Evolutionary conservation across 2,113 vertebrate species (phyloP).

Genomic region (Tamias sibiricus): DNA sequence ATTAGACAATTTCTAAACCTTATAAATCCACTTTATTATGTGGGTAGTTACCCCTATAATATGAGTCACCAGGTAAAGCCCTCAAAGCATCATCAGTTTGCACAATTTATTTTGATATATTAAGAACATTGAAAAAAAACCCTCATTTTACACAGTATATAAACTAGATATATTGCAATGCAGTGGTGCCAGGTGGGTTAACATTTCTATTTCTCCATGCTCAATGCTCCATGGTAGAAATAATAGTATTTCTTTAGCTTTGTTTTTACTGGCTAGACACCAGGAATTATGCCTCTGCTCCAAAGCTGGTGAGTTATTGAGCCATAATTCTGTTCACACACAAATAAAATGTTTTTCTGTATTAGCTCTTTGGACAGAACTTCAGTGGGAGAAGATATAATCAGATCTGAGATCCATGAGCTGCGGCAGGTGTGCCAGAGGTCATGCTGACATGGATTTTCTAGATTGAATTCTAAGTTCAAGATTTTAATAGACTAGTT

Average conservation of each 20-base stretch:
- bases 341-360: slow-evolving; percentile 41
- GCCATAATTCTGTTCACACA: slow-evolving; percentile 54
- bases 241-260: slow-evolving; percentile 53
- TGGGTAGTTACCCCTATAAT: not conserved
- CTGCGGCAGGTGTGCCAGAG: not conserved
- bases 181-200: not conserved
- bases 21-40: slow-evolving; percentile 9
- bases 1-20: not conserved
- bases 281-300: slow-evolving; percentile 50
- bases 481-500: slow-evolving; percentile 2
- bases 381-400: not conserved
- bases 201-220: slow-evolving; percentile 56
- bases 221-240: slow-evolving; percentile 24
- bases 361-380: slow-evolving; percentile 50
- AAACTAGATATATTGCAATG: slow-evolving; percentile 8
- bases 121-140: slow-evolving; percentile 27
- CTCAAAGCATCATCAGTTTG: not conserved
- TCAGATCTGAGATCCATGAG: not conserved
- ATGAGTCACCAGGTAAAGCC: not conserved
- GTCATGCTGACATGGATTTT: not conserved
- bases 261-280: slow-evolving; percentile 40
- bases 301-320: slow-evolving; percentile 45
- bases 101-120: slow-evolving; percentile 52
- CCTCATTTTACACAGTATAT: slow-evolving; percentile 41
- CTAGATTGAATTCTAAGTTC: slow-evolving; percentile 25